These are phyloP conservation scores for Thalassarche chlororhynchos DNA, from an alignment of 2,113 vertebrate genomes.

Conservation along the genomic window DNA sequence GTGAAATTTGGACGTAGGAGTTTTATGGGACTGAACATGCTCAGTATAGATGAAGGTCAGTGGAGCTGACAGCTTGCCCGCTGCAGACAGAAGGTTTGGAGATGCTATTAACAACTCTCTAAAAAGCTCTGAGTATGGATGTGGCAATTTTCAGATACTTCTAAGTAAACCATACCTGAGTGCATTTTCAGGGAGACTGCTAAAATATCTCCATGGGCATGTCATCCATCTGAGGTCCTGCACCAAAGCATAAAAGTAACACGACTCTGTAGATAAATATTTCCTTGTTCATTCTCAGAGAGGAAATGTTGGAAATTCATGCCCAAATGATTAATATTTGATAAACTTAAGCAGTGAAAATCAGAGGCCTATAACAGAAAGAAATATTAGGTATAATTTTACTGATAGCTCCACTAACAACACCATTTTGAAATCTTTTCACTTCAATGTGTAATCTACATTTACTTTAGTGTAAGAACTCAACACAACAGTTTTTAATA, in stretches of 20 bases:
- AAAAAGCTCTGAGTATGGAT: not conserved
- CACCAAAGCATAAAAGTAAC: not conserved
- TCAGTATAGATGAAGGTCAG: constrained; percentile 46
- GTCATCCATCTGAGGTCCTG: not conserved
- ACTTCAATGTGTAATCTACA: not conserved
- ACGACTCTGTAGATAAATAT: not conserved
- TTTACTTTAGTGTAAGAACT: not conserved
- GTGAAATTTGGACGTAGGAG: not conserved
- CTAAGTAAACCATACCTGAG: not conserved
- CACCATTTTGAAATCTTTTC: not conserved
- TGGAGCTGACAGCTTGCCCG: constrained; percentile 25
- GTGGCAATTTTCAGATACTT: not conserved
- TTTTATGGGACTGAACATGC: not conserved
- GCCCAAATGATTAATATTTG: not conserved
- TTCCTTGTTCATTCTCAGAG: not conserved
- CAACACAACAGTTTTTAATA: not conserved
- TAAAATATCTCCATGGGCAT: not conserved
- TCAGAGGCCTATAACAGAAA: not conserved
- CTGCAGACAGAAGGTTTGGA: not conserved
- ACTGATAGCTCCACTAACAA: not conserved
- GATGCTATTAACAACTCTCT: not conserved
- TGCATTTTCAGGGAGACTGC: not conserved
- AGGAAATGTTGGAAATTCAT: not conserved
- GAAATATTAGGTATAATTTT: not conserved
- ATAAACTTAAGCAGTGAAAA: not conserved